Evolutionary conservation across 2,888 invertebrate species (phyloP).

Genomic region (Polyommatus icarus): DNA sequence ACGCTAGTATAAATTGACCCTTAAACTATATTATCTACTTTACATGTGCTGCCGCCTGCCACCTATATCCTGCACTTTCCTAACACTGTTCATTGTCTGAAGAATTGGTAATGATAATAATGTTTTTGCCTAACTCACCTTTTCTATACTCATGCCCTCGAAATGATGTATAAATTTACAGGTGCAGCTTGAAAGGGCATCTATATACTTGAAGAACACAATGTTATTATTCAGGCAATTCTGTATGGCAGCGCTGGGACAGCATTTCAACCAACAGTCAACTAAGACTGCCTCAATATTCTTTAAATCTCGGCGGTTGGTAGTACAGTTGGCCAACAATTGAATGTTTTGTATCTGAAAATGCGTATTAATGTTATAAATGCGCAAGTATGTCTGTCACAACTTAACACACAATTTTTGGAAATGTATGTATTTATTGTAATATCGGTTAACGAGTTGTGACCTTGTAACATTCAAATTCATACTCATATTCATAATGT

Average conservation of each 20-base stretch:
- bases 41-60: too few species aligned
- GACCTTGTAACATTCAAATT: too few species aligned
- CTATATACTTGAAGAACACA: conserved; percentile 56
- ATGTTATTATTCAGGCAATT: conserved; percentile 32
- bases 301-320: conserved; percentile 44
- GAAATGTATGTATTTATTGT: too few species aligned
- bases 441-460: too few species aligned
- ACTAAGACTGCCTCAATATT: conserved; percentile 48
- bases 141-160: conserved; percentile 32
- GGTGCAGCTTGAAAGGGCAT: conserved; percentile 53
- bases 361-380: neutral
- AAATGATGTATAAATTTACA: conserved; percentile 45
- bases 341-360: conserved; percentile 57
- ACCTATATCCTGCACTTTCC: too few species aligned
- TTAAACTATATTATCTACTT: too few species aligned
- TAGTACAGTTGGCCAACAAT: conserved; percentile 55
- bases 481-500: too few species aligned
- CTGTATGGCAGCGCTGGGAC: conserved; percentile 45
- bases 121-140: neutral
- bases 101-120: neutral
- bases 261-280: conserved; percentile 55
- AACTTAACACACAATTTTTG: too few species aligned
- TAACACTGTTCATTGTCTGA: too few species aligned
- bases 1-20: too few species aligned
- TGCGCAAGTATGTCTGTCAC: too few species aligned